These are phyloP conservation scores for Sander lucioperca DNA, from an alignment of 2,113 vertebrate genomes.

Conservation along the genomic window DNA sequence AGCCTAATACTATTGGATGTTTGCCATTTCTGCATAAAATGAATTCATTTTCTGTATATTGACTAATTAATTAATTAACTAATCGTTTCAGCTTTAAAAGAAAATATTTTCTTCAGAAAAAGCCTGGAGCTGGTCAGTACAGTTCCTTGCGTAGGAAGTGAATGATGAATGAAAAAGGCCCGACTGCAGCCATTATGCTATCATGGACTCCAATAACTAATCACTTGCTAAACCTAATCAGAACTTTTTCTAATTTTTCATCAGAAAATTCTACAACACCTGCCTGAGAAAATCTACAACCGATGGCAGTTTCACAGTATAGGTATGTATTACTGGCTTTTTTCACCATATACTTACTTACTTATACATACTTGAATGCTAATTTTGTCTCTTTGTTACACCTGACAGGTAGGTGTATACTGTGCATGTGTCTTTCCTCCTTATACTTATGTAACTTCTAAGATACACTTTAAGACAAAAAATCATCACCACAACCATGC, in stretches of 20 bases:
- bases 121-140: neutral
- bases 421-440: slow-evolving; percentile 13
- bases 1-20: neutral
- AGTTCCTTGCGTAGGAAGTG: neutral
- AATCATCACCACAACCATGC: slow-evolving; percentile 49
- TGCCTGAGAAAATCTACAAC: slow-evolving; percentile 97
- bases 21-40: neutral
- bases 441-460: slow-evolving; percentile 38
- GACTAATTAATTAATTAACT: neutral
- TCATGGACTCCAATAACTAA: neutral
- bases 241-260: slow-evolving; percentile 57
- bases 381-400: neutral
- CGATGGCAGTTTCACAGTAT: slow-evolving; percentile 99
- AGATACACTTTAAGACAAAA: slow-evolving; percentile 45
- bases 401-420: neutral
- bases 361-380: too few species aligned
- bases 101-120: neutral
- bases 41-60: neutral
- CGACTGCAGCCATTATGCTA: neutral
- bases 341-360: neutral
- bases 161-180: neutral
- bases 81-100: neutral
- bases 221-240: neutral
- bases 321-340: slow-evolving; percentile 86
- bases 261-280: slow-evolving; percentile 98